Conservation (phyloP, 2,888 invertebrate species). For the Chorisops tibialis region DNA sequence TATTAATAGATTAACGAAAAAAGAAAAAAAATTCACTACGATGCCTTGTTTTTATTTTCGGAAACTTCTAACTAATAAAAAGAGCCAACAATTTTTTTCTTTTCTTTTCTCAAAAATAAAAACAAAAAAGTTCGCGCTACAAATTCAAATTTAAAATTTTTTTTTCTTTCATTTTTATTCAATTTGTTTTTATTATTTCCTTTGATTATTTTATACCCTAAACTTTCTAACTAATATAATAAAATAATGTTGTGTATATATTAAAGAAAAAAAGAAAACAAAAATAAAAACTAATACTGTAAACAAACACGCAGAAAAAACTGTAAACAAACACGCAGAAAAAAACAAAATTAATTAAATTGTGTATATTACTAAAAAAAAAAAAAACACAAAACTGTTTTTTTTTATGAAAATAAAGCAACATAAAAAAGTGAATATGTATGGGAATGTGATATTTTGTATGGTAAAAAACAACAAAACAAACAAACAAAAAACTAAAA, state of each 20-base stretch:
- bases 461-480: not conserved
- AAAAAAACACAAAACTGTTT: not conserved
- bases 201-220: no score
- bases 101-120: not conserved
- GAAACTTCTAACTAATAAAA: no score
- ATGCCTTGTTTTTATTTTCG: no score
- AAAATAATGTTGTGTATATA: no score
- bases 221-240: no score
- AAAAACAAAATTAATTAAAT: not conserved
- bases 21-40: no score
- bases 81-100: not conserved
- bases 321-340: not conserved
- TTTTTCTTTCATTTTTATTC: no score
- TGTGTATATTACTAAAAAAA: not conserved
- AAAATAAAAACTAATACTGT: not conserved
- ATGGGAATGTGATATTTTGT: conserved; percentile 14
- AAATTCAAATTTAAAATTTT: no score
- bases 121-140: not conserved
- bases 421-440: conserved; percentile 3
- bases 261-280: not conserved
- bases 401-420: not conserved
- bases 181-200: no score
- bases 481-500: conserved; percentile 5
- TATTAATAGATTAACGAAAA: not conserved
- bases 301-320: no score